Base-by-base conservation (phyloP, 2,113 vertebrate genomes). In the Nothoprocta pentlandii region DNA sequence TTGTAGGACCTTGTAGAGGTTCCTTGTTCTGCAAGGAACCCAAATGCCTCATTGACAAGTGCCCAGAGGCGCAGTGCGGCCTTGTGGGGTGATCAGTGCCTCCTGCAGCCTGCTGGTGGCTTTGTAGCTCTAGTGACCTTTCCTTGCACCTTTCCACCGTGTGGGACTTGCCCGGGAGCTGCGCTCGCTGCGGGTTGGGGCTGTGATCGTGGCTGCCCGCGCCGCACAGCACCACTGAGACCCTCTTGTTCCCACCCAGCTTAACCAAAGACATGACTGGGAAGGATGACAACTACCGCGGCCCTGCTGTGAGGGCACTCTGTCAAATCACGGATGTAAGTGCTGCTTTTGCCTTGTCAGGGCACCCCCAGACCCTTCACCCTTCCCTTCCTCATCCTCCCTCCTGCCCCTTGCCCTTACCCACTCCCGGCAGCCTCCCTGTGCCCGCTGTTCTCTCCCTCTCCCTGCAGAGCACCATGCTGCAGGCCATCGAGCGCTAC, bases 221-320 rank as follows among this genome's bases (percentile, higher is more conserved):
- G 36, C 36, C 36, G 36, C 36, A 39, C 36, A 8, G 36, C 36
- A 39, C 8, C 82, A 13, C 3, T 94, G 77, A 97, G 84, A 73
- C 21, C 6, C 28, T 25, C 68, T 63, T 49, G 44, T 76, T 68
- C 90, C 44, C 41, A 39, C 22, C 26, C 92, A 98, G 98, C 96
- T 97, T 98, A 94, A 98, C 98, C 42, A 98, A 98, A 94, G 98
- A 98, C 94, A 98, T 98, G 98, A 98, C 98, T 8, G 98, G 98
- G 70, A 98, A 98, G 77, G 98, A 98, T 68, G 98, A 98, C 95
- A 98, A 97, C 83, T 98, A 98, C 77, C 96, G 98, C 54, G 98
- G 98, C 51, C 98, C 98, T 0, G 98, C 98, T 2, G 98, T 98
- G 83, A 97, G 98, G 39, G 98, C 98, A 0, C 97, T 98, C 77